phyloP scores from a whole-genome alignment of 2,113 vertebrate species.

The Mormyrus iriodes region DNA sequence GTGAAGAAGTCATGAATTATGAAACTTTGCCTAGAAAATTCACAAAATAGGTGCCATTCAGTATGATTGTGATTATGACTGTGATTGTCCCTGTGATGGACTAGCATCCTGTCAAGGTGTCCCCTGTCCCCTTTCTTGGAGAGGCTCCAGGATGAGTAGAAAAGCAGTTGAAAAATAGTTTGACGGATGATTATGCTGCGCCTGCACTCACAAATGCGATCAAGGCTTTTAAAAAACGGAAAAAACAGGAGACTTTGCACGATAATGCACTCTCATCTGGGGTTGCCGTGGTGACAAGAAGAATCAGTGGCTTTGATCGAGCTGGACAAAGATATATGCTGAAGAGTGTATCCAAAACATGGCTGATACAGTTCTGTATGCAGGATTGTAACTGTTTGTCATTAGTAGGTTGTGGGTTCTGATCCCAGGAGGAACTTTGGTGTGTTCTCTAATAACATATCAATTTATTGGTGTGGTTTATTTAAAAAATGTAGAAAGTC shows the following conservation, averaged over 20 bases:
- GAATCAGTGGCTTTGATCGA: background rate
- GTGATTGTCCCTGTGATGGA: background rate
- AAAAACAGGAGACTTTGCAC: background rate
- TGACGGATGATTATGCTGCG: background rate
- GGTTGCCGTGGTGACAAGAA: constrained; percentile 3
- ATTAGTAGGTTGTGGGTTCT: background rate
- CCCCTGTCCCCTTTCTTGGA: background rate
- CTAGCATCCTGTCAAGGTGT: background rate
- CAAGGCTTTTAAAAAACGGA: background rate
- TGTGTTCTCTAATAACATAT: background rate
- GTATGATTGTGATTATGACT: background rate
- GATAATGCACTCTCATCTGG: background rate
- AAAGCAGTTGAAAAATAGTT: background rate
- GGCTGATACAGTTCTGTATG: background rate
- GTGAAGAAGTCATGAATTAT: background rate
- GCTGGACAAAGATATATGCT: background rate
- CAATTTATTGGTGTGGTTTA: background rate
- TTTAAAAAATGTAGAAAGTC: background rate
- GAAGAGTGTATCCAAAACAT: background rate
- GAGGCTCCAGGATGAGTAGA: background rate
- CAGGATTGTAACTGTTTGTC: background rate
- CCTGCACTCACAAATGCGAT: background rate
- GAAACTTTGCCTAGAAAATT: background rate
- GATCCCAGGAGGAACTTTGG: background rate
- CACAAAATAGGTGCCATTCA: background rate